Conservation (phyloP, 2,797 vertebrate species). For the Meriones psammophilus region DNA sequence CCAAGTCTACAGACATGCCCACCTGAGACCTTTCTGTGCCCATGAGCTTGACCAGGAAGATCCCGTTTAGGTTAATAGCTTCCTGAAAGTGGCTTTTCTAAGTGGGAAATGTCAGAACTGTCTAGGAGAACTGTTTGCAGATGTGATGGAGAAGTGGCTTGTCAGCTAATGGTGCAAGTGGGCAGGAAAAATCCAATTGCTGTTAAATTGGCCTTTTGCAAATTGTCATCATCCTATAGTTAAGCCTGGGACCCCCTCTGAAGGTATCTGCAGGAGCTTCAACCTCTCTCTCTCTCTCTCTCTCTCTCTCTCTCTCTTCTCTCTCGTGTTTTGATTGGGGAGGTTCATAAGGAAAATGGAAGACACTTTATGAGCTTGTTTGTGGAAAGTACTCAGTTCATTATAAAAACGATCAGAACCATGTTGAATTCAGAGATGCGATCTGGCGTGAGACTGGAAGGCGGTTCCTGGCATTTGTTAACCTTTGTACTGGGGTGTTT, state of each 20-base stretch:
- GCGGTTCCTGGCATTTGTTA: constrained; percentile 84
- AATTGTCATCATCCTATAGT: constrained; percentile 87
- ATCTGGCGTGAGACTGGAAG: constrained; percentile 84
- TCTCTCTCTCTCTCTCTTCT: constrained; percentile 38
- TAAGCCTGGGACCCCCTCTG: constrained; percentile 77
- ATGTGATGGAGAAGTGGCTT: constrained; percentile 91
- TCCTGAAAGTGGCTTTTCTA: constrained; percentile 90
- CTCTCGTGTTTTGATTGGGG: constrained; percentile 4
- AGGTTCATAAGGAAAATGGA: constrained; percentile 75
- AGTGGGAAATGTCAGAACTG: constrained; percentile 90
- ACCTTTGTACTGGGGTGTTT: constrained; percentile 79
- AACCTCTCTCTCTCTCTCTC: not conserved
- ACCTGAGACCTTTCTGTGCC: constrained; percentile 82
- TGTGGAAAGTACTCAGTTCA: constrained; percentile 64
- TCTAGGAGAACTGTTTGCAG: constrained; percentile 91
- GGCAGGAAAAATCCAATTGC: constrained; percentile 91
- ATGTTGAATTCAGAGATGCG: constrained; percentile 81
- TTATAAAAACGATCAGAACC: constrained; percentile 80
- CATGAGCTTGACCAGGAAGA: constrained; percentile 90
- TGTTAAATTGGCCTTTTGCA: constrained; percentile 89
- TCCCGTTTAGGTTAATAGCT: constrained; percentile 92
- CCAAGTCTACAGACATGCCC: constrained; percentile 70
- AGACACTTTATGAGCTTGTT: constrained; percentile 78
- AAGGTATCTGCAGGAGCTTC: constrained; percentile 60
- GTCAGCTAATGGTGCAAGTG: constrained; percentile 90